These are phyloP conservation scores for Melanotus villosus DNA, from an alignment of 2,888 invertebrate species.

Conservation along the genomic window DNA sequence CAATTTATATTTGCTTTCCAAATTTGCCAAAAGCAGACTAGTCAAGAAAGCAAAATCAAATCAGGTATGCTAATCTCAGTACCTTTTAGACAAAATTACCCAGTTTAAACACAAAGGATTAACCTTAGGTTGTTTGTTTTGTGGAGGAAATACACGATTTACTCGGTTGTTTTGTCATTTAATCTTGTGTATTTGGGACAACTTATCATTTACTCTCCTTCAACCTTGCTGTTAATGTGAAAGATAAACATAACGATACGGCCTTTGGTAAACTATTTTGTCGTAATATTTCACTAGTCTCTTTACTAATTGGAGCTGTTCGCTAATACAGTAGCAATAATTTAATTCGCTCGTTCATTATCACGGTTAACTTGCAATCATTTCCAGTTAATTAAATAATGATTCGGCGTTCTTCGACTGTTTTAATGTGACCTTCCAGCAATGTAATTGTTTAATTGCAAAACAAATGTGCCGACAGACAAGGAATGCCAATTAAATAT, in stretches of 20 bases:
- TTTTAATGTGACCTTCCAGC: background rate
- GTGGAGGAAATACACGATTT: no score
- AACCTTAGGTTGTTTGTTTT: background rate
- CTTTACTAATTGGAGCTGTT: background rate
- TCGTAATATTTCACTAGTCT: background rate
- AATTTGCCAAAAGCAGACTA: no score
- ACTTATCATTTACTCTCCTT: background rate
- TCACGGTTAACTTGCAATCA: background rate
- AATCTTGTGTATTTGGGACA: background rate
- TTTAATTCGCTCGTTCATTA: background rate
- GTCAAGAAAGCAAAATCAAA: no score
- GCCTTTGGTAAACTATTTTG: background rate
- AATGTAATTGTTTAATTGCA: conserved; percentile 5
- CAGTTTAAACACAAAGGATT: no score
- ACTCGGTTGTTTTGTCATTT: no score
- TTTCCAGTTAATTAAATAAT: background rate
- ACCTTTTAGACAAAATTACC: no score
- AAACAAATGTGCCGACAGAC: conserved; percentile 4
- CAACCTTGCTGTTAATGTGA: background rate
- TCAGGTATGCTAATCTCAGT: no score
- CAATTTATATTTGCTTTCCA: no score
- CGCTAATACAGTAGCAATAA: background rate
- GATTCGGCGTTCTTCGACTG: background rate
- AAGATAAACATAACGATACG: background rate
- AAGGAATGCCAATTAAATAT: conserved; percentile 10